A percentile compares a stretch with the other conserved stretches of the same genome.
phyloP scores from a whole-genome alignment of 2,797 vertebrate species.

The Podargus strigoides region DNA sequence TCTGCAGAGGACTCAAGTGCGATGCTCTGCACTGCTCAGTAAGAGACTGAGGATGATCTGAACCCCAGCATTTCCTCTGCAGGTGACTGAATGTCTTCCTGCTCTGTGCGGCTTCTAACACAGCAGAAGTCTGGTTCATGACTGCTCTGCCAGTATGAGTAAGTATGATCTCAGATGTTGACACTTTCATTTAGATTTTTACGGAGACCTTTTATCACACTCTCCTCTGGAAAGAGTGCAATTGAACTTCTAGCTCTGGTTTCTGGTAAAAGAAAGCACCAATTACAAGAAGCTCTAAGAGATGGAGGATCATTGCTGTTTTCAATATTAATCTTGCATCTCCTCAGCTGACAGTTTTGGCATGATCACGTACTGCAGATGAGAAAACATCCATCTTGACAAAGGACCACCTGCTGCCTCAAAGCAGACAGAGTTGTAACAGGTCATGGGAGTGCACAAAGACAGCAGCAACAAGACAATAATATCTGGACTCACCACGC shows the following conservation, averaged over 20 bases:
- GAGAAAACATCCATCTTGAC: slow-evolving; percentile 15
- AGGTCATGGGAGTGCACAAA: neutral
- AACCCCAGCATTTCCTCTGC: neutral
- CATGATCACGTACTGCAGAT: neutral
- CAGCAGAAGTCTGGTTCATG: neutral
- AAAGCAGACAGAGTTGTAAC: neutral
- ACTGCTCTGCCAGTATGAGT: neutral
- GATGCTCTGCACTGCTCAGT: accelerated
- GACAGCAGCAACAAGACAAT: neutral
- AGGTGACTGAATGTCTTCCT: neutral
- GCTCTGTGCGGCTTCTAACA: neutral
- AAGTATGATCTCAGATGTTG: neutral
- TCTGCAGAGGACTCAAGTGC: neutral
- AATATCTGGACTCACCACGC: slow-evolving; percentile 83
- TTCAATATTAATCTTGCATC: neutral
- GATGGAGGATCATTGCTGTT: neutral
- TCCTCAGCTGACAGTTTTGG: neutral
- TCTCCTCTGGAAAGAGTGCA: neutral
- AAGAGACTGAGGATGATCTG: neutral
- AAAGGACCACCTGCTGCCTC: slow-evolving; percentile 48
- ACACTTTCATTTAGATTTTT: neutral
- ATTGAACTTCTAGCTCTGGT: neutral
- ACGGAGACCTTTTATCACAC: neutral
- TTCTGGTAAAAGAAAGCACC: neutral
- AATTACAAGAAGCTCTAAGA: neutral